These are phyloP conservation scores for Spheniscus mendiculus DNA, from an alignment of 2,113 vertebrate genomes.

Conservation along the genomic window DNA sequence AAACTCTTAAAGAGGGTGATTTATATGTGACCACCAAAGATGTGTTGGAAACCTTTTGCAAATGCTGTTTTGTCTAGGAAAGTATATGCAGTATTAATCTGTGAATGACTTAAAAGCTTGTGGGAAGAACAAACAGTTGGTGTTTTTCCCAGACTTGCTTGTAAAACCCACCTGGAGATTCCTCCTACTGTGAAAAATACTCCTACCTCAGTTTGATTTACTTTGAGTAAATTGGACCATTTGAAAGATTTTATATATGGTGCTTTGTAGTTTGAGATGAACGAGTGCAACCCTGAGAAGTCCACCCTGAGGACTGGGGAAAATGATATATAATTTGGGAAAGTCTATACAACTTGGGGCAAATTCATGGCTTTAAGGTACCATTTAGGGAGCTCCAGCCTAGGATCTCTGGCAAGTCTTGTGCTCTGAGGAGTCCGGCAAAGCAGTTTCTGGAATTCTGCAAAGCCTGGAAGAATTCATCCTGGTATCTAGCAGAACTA, in stretches of 20 bases:
- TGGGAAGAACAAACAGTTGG: conserved; percentile 64
- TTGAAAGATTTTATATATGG: neutral
- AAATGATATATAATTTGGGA: neutral
- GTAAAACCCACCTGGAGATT: conserved; percentile 64
- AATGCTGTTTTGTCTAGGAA: conserved; percentile 53
- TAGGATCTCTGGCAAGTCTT: neutral
- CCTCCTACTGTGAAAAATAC: conserved; percentile 56
- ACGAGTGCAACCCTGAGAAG: neutral
- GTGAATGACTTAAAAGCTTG: conserved; percentile 51
- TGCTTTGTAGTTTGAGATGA: neutral
- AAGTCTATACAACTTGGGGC: neutral
- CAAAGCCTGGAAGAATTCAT: neutral
- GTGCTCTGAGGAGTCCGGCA: neutral
- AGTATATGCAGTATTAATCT: conserved; percentile 50
- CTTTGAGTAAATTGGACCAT: neutral
- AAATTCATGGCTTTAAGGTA: neutral
- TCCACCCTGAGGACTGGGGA: neutral
- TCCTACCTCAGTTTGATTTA: conserved; percentile 7
- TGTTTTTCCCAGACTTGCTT: conserved; percentile 63
- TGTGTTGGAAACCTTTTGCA: conserved; percentile 45
- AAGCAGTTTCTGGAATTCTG: neutral
- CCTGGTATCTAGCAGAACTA: neutral
- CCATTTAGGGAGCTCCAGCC: neutral
- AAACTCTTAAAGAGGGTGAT: neutral
- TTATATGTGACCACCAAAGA: conserved; percentile 59